Evolutionary conservation across 2,888 invertebrate genomes (phyloP).

Genomic region (Lottia gigantea): DNA sequence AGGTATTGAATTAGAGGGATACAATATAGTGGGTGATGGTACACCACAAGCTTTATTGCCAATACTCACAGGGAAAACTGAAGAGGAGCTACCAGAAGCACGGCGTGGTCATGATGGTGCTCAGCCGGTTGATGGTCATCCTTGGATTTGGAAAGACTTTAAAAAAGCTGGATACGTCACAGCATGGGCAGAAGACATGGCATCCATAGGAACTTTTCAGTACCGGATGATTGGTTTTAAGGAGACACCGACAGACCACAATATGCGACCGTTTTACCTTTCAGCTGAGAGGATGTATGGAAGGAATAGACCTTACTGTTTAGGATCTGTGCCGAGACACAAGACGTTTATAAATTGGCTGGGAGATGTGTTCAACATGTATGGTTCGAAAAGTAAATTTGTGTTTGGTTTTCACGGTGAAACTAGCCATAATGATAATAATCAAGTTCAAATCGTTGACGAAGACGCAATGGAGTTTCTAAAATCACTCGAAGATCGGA

Average conservation of each 20-base stretch:
- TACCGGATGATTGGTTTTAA: constrained; percentile 89
- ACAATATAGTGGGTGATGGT: constrained; percentile 70
- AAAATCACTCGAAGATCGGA: constrained; percentile 72
- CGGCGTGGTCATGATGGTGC: constrained; percentile 76
- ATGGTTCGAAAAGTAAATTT: constrained; percentile 80
- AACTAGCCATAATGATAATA: constrained; percentile 87
- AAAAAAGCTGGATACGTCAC: constrained; percentile 73
- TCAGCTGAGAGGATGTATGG: constrained; percentile 72
- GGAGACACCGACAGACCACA: constrained; percentile 88
- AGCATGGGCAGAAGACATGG: constrained; percentile 88
- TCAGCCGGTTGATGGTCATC: constrained; percentile 80
- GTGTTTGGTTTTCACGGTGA: constrained; percentile 89
- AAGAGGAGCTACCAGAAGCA: constrained; percentile 88
- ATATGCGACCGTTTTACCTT: constrained; percentile 80
- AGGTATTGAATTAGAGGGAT: constrained; percentile 75
- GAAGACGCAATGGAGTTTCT: constrained; percentile 75
- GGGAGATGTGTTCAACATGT: constrained; percentile 73
- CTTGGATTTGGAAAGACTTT: constrained; percentile 87
- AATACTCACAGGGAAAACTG: constrained; percentile 81
- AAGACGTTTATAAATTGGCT: constrained; percentile 67
- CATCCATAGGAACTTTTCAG: constrained; percentile 86
- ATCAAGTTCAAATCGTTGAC: constrained; percentile 82
- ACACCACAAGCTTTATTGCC: constrained; percentile 80
- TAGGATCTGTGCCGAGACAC: constrained; percentile 80
- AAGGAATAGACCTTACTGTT: constrained; percentile 70